These are phyloP conservation scores for Lepidocolaptes lacrymiger DNA, from an alignment of 2,797 vertebrate species.

Conservation along the genomic window DNA sequence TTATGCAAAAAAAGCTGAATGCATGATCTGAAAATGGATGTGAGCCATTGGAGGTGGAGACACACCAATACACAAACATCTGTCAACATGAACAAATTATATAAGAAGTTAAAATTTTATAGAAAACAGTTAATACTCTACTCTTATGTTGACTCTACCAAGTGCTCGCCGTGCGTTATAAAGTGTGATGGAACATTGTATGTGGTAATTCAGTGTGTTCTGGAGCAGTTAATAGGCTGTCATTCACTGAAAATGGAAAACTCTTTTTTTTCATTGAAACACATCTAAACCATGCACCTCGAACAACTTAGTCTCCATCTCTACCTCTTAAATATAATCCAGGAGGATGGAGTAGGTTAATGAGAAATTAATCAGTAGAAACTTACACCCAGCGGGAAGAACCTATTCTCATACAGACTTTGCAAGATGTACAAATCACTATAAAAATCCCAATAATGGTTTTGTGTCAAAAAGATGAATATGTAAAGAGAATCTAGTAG, in stretches of 20 bases:
- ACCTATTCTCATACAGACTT: not conserved
- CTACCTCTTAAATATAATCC: not conserved
- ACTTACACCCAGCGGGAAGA: not conserved
- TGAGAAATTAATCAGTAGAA: not conserved
- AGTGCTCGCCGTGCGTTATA: not conserved
- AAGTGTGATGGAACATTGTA: not conserved
- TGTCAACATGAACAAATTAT: not conserved
- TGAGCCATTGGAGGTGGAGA: not conserved
- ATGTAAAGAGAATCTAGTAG: not conserved
- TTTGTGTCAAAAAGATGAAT: conserved; percentile 39
- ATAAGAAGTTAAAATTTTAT: not conserved
- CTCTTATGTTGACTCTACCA: not conserved
- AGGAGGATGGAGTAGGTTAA: not conserved
- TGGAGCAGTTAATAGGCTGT: not conserved
- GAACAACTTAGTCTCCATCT: not conserved
- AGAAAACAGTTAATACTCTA: not conserved
- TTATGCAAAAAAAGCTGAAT: not conserved
- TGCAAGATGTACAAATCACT: not conserved
- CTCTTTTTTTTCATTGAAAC: not conserved
- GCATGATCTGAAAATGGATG: not conserved
- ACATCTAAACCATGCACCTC: not conserved
- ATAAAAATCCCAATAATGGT: not conserved
- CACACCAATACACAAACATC: not conserved
- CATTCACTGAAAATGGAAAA: not conserved
- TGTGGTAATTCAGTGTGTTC: not conserved